Base-by-base conservation (phyloP, 2,113 vertebrate species). In the Columba janthina region DNA sequence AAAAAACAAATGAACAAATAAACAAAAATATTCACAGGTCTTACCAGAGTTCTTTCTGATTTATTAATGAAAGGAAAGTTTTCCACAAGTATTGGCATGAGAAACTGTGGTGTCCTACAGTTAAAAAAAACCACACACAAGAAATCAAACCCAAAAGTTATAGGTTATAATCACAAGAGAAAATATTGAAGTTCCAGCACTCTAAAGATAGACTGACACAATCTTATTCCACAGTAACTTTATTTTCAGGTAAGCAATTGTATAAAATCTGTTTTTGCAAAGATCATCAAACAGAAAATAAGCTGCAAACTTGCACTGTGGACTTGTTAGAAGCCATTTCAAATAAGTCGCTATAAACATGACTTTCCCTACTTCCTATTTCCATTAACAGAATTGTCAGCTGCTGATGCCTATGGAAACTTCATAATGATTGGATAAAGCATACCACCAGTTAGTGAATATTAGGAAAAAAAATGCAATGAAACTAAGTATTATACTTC, bases 61-160 rank as follows among this genome's bases (percentile, higher is more conserved):
- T 99, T 99, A 97, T 98, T 98, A 71, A 99, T 89, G 79, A 99
- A 99, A 26, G 99, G 99, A 88, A 99, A 99, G 77, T 98, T 98
- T 34, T 99, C 98, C 13, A 96, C 98, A 53, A 99, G 97, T 91
- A 99, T 99, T 0, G 99, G 99, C 98, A 99, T 98, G 82, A 99
- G 98, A 95, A 99, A 99, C 20, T 98, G 98, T 4, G 99, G 98
- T 10, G 99, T 99, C 74, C 99, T 99, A 72, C 38, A 92, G 94
- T 93, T 29, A 58, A 8, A 32, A 34, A 21, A 29, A 17, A 48
- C 57, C 32, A 76, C 48, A 85, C 60, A 72, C 19, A 83, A 90
- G 58, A 32, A 44, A 26, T 22, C 20, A 60, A 48, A 51, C 36
- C 25, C 40, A 7, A 10, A 83, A 64, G 56, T 57, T 80, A 58